A percentile compares a stretch with the other conserved stretches of the same genome.
phyloP scores from a whole-genome alignment of 2,888 invertebrate genomes.

The Drosophila anomelani region DNA sequence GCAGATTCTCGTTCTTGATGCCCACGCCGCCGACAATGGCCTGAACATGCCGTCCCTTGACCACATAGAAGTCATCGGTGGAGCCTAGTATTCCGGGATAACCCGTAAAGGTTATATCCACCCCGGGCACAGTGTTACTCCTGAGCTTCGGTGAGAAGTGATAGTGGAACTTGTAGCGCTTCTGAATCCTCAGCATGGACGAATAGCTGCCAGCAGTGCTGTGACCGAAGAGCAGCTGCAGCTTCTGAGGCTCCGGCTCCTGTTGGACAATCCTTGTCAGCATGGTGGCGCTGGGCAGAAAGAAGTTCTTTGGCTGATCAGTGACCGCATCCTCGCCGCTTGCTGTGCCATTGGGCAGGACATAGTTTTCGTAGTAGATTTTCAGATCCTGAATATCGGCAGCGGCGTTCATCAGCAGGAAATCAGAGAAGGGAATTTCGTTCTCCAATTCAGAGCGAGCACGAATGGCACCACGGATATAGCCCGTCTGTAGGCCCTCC shows the following conservation, averaged over 20 bases:
- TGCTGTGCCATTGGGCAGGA: constrained; percentile 69
- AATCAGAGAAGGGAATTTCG: constrained; percentile 87
- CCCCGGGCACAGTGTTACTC: constrained; percentile 87
- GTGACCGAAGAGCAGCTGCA: constrained; percentile 90
- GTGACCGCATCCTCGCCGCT: constrained; percentile 72
- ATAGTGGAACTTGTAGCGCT: constrained; percentile 92
- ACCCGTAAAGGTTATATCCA: constrained; percentile 91
- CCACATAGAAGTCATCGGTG: constrained; percentile 92
- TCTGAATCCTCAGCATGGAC: constrained; percentile 93
- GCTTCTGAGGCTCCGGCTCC: constrained; percentile 81
- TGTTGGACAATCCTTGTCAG: constrained; percentile 78
- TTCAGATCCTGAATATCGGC: constrained; percentile 89
- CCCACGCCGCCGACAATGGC: constrained; percentile 91
- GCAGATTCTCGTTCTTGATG: constrained; percentile 90
- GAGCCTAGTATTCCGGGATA: constrained; percentile 93
- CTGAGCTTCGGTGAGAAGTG: constrained; percentile 86
- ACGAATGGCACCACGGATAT: constrained; percentile 88
- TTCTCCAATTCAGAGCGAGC: constrained; percentile 87
- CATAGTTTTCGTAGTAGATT: constrained; percentile 83
- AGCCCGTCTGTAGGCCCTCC: constrained; percentile 91
- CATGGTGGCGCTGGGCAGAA: constrained; percentile 85
- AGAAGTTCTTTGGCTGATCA: constrained; percentile 86
- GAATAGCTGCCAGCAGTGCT: constrained; percentile 92
- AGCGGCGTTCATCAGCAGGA: constrained; percentile 90
- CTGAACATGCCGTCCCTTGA: constrained; percentile 86